These are phyloP conservation scores for Bombus affinis DNA, from an alignment of 1,140 invertebrate species.

Conservation along the genomic window DNA sequence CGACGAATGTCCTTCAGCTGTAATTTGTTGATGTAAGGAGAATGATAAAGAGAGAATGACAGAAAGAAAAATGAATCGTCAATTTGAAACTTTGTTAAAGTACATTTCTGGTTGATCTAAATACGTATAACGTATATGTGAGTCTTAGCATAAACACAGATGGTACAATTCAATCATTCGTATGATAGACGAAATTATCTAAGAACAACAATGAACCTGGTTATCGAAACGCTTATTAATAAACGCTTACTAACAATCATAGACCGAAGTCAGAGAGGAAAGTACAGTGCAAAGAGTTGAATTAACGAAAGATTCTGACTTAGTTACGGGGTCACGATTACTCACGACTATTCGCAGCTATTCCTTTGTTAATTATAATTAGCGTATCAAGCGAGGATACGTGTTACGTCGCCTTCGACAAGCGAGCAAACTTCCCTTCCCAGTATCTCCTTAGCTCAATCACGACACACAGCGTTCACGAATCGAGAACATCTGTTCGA, in stretches of 20 bases:
- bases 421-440: not conserved
- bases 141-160: not conserved
- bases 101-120: not conserved
- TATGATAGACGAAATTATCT: not conserved
- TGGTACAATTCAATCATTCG: not conserved
- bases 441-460: not conserved
- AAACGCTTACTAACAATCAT: not conserved
- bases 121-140: too few relatives aligned
- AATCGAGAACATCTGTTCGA: conserved; percentile 36
- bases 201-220: not conserved
- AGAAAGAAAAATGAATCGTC: too few relatives aligned
- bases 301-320: conserved; percentile 21
- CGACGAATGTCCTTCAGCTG: not conserved
- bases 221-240: conserved; percentile 5
- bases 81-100: not conserved
- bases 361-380: conserved; percentile 55
- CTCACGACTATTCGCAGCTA: not conserved
- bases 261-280: not conserved
- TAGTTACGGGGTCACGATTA: conserved; percentile 37
- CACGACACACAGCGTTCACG: not conserved
- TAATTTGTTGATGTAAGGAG: not conserved
- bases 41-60: not conserved
- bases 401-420: conserved; percentile 34
- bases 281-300: not conserved
- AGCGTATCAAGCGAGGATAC: conserved; percentile 47